Evolutionary conservation across 2,113 vertebrate genomes (phyloP).

Genomic region (Lepisosteus oculatus): DNA sequence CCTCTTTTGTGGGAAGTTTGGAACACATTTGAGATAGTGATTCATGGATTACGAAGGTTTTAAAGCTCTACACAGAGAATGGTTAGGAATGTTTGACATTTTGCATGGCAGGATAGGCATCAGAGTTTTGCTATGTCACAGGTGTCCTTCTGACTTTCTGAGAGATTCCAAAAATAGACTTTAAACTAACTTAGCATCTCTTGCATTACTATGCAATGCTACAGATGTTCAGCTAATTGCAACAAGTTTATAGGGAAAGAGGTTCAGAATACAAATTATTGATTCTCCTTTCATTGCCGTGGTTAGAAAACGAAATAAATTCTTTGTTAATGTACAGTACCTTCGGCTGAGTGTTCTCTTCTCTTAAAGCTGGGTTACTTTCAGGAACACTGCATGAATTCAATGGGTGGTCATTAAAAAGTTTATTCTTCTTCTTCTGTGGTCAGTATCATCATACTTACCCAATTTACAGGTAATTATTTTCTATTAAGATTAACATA

Average conservation of each 20-base stretch:
- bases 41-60: not conserved
- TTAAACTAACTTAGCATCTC: not conserved
- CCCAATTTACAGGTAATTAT: not conserved
- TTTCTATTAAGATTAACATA: not conserved
- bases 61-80: not conserved
- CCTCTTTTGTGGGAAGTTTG: not conserved
- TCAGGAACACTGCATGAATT: not conserved
- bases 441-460: too few species aligned
- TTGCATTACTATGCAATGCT: not conserved
- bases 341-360: not conserved
- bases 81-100: not conserved
- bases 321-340: not conserved
- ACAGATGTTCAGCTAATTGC: not conserved
- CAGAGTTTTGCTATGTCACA: not conserved
- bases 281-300: too few species aligned
- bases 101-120: not conserved
- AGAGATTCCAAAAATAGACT: conserved; percentile 1
- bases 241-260: not conserved
- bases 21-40: too few species aligned
- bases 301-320: not conserved
- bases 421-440: not conserved
- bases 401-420: not conserved
- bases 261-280: not conserved
- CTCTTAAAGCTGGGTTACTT: not conserved
- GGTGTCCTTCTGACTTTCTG: not conserved